A percentile compares a stretch with the other conserved stretches of the same genome.
These are phyloP conservation scores for Drosophila melanosoma DNA, from an alignment of 2,888 invertebrate species.

Conservation along the genomic window DNA sequence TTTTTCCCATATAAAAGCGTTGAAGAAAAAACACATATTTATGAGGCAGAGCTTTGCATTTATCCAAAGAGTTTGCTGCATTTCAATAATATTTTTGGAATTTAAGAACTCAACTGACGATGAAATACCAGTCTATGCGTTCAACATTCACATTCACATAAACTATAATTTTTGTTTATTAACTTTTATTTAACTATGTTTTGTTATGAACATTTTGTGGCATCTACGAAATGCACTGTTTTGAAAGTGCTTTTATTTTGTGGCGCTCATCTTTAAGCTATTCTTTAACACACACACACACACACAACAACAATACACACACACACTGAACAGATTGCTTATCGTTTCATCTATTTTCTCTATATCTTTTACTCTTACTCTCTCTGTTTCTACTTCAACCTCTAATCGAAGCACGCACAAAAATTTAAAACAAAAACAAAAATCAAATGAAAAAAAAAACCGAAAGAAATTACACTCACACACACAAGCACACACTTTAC, in stretches of 20 bases:
- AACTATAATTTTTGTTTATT: conserved; percentile 3
- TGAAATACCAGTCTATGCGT: background rate
- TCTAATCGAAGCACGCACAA: conserved; percentile 66
- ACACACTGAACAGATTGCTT: conserved; percentile 47
- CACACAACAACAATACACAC: conserved; percentile 31
- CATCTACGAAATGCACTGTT: conserved; percentile 28
- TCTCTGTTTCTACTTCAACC: conserved; percentile 27
- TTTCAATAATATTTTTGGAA: conserved; percentile 1
- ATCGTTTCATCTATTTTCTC: conserved; percentile 54
- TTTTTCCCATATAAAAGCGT: background rate
- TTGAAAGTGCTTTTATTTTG: conserved; percentile 28
- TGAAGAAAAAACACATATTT: background rate
- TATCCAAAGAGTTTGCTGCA: conserved; percentile 5
- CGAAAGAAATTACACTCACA: conserved; percentile 25
- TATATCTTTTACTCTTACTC: conserved; percentile 30
- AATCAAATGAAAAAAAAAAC: conserved; percentile 6
- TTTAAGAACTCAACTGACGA: conserved; percentile 5
- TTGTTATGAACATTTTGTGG: conserved; percentile 10
- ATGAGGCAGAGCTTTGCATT: conserved; percentile 11
- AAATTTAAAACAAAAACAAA: conserved; percentile 23
- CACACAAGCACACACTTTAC: conserved; percentile 47
- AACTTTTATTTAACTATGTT: background rate
- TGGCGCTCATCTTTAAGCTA: conserved; percentile 47
- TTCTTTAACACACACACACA: conserved; percentile 47
- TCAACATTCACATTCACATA: conserved; percentile 30